Evolutionary conservation across 1,140 invertebrate genomes (phyloP), one percentile per base, ranked within the genome.

Genomic region (Orussus abietinus): DNA sequence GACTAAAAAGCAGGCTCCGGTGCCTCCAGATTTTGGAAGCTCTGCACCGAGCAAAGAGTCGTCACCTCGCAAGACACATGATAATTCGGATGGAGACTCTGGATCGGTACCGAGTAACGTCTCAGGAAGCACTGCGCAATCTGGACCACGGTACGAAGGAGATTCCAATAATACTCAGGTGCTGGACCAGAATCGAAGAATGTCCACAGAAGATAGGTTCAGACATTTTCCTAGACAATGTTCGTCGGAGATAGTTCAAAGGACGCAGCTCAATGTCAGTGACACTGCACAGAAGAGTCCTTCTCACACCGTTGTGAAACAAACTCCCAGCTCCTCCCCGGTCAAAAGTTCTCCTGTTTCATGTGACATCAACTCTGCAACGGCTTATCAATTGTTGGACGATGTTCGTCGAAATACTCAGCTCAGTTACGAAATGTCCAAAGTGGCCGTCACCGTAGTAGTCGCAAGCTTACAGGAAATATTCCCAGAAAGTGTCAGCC

Each of bases 391-490:
- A 46, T 77, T 87, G 41, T 78, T 87, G 6, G 85, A 88, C 57
- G 78, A 82, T 59, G 83, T 94, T 4, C 75, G 91, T 21, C 80
- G 80, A 49, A 87, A 88, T 57, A 92, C 90, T 1, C 83, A 89
- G 49, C 77, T 93, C 5, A 91, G 86, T 59, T 86, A 92, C 64
- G 85, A 92, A 54, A 83, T 90, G 77, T 92, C 88, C 0, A 84
- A 86, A 64, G 78, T 90, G 19, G 89, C 90, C 22, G 80, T 92
- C 14, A 83, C 83, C 43, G 86, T 88, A 18, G 86, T 92, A 1
- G 73, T 91, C 9, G 59, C 76, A 45, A 82, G 80, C 33, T 66
- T 88, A 36, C 77, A 80, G 53, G 74, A 80, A 46, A 54, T 82
- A 5, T 66, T 82, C 15, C 80, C 80, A 3, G 72, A 75, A 10